Base-by-base conservation (phyloP, 1,140 invertebrate genomes). In the Drosophila takahashii region DNA sequence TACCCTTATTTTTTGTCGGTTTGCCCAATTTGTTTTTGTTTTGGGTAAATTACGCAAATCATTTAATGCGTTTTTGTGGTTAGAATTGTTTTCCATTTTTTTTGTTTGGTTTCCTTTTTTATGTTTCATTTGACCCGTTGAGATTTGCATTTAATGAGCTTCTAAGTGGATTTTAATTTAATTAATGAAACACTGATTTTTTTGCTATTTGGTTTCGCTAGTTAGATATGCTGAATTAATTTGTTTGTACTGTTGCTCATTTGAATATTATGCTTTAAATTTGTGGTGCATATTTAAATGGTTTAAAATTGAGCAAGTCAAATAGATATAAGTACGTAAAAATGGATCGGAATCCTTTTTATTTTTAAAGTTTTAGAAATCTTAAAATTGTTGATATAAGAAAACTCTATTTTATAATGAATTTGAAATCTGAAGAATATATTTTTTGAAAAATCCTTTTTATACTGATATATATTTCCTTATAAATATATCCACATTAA, bases 61-160 rank as follows among this genome's bases (percentile, higher is more conserved):
- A 86, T 86, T 86, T 87, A 86, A 86, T 86, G 83, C 83, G 84
- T 86, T 86, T 86, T 86, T 86, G 83, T 57, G 83, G 83, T 83
- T 86, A 79, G 79, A 86, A 86, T 77, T 83, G 83, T 72, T 85
- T 83, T 86, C 39, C 18, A 26, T 37, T 65, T 73, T 73, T 58
- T 42, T 70, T 53, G 48, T 52, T 73, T 67, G 22, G 54, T 62
- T 67, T 22, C 27, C 22, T 41, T 67, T 56, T 74, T 59, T 60
- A 53, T 56, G 44, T 57, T 64, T 37, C 10, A 57, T 59, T 59
- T 76, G 56, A 45, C 51, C 75, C 41, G 50, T 37, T 32, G 64
- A 79, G 84, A 86, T 86, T 86, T 83, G 83, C 83, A 86, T 86
- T 86, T 86, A 86, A 86, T 86, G 83, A 87, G 83, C 83, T 87